These are phyloP conservation scores for Epinotia bilunana DNA, from an alignment of 2,888 invertebrate genomes.

Conservation along the genomic window DNA sequence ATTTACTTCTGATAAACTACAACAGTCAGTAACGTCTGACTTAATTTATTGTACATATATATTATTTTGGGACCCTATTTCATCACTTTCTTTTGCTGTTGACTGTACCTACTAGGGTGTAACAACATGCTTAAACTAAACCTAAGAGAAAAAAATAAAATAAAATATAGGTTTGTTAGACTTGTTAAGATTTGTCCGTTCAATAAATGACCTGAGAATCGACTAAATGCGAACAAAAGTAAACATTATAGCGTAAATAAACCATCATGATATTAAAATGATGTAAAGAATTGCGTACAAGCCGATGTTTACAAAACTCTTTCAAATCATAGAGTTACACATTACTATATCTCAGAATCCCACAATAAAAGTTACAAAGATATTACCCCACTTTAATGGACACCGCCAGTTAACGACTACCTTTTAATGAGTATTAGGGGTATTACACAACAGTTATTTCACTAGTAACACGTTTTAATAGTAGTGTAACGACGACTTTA, in stretches of 20 bases:
- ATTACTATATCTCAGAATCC: constrained; percentile 26
- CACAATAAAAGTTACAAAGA: constrained; percentile 39
- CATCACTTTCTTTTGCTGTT: too few species aligned
- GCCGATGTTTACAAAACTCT: constrained; percentile 17
- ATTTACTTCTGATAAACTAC: too few species aligned
- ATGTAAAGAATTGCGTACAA: neutral
- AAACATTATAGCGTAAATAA: neutral
- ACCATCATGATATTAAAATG: neutral
- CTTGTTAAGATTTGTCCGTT: too few species aligned
- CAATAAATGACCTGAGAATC: too few species aligned
- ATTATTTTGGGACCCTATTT: too few species aligned
- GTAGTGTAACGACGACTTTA: constrained; percentile 38
- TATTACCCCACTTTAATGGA: constrained; percentile 40
- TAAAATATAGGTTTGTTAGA: too few species aligned
- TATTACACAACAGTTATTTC: constrained; percentile 41
- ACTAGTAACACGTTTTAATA: constrained; percentile 33
- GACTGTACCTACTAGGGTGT: too few species aligned
- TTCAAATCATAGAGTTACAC: constrained; percentile 19
- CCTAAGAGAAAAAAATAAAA: too few species aligned
- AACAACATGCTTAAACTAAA: neutral
- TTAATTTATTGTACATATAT: too few species aligned
- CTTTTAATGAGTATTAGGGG: constrained; percentile 44
- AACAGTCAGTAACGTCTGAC: too few species aligned
- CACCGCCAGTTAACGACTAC: constrained; percentile 40
- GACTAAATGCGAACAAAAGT: too few species aligned